Conservation (phyloP, 2,797 vertebrate genomes). For the Lithobates sylvaticus region DNA sequence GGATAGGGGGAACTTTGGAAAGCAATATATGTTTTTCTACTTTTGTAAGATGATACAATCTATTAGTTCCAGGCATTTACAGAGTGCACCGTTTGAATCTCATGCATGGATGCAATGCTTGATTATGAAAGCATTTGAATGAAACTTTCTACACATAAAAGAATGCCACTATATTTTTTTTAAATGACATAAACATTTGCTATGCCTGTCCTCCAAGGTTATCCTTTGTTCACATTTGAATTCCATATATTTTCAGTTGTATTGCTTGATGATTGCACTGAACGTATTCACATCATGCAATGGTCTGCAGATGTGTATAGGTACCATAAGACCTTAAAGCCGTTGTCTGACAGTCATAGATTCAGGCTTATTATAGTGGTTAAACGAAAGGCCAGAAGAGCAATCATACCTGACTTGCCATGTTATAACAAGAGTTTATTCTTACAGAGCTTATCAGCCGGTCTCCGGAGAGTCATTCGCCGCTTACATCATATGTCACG, state of each 20-base stretch:
- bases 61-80: background rate
- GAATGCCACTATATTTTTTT: too few species aligned
- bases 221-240: too few species aligned
- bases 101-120: background rate
- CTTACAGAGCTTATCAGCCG: constrained; percentile 15
- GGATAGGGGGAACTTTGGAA: background rate
- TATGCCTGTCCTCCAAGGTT: too few species aligned
- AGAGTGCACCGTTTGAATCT: background rate
- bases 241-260: background rate
- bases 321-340: background rate
- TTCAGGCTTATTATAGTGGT: background rate
- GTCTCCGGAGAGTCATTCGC: constrained; percentile 12
- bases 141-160: too few species aligned
- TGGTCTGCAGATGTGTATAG: background rate
- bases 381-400: background rate
- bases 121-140: too few species aligned
- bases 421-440: constrained; percentile 8
- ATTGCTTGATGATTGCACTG: background rate
- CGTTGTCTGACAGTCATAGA: background rate
- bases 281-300: background rate
- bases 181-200: too few species aligned
- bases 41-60: too few species aligned
- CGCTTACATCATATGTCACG: constrained; percentile 17
- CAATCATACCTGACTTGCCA: constrained; percentile 1
- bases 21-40: too few species aligned